A percentile compares a stretch with the other conserved stretches of the same genome.
Evolutionary conservation across 2,888 invertebrate genomes (phyloP).

Genomic region (Papilio demoleus): DNA sequence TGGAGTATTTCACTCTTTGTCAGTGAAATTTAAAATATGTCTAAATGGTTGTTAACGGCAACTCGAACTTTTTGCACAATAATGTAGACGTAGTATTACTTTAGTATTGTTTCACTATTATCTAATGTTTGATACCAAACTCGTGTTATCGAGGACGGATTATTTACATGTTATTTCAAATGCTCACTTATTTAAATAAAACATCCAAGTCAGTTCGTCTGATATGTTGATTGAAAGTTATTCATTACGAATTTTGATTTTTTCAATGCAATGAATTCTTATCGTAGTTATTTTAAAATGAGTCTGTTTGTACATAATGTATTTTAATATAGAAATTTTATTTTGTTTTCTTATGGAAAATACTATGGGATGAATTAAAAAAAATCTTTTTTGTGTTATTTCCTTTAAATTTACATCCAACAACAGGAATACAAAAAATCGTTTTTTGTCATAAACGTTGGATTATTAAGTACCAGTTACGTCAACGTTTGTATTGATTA

Average conservation of each 20-base stretch:
- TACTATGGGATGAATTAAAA: no score
- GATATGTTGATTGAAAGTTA: conserved; percentile 72
- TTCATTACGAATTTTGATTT: conserved; percentile 59
- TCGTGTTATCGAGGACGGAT: conserved; percentile 48
- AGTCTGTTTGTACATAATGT: conserved; percentile 27
- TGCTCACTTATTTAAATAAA: conserved; percentile 65
- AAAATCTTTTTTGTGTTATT: no score
- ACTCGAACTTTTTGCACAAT: no score
- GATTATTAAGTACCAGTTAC: no score
- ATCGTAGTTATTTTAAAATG: conserved; percentile 29
- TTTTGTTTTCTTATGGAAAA: conserved; percentile 14
- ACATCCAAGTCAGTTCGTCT: conserved; percentile 56
- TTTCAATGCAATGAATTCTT: conserved; percentile 28
- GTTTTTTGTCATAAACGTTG: no score
- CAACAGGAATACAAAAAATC: no score
- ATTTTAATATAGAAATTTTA: conserved; percentile 25
- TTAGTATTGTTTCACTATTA: neutral
- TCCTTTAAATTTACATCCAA: no score
- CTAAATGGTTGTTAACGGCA: no score
- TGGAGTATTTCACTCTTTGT: no score
- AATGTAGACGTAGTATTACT: no score
- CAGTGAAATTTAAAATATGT: no score
- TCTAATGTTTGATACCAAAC: neutral
- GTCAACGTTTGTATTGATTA: conserved; percentile 17
- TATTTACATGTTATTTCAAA: conserved; percentile 65